Percentiles rank a stretch among this genome's conserved stretches.
Evolutionary conservation across 2,888 invertebrate species (phyloP).

Genomic region (Hypercompe scribonia): DNA sequence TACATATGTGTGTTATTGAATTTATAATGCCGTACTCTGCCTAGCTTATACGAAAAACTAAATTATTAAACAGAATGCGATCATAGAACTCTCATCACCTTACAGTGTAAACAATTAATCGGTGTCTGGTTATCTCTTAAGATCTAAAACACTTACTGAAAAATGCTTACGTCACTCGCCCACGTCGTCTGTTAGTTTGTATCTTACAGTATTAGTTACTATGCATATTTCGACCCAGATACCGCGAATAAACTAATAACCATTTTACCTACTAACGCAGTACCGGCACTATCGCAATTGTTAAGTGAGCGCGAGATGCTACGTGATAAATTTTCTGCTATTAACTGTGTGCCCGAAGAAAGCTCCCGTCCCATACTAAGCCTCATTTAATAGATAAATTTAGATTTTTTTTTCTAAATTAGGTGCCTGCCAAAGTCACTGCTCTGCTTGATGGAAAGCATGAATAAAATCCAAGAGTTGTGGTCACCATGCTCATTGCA

Average conservation of each 20-base stretch:
- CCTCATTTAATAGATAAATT: neutral
- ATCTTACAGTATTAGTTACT: conserved; percentile 9
- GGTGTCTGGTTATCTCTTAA: conserved; percentile 54
- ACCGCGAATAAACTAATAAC: neutral
- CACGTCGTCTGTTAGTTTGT: conserved; percentile 16
- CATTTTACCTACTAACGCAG: neutral
- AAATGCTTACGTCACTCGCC: conserved; percentile 47
- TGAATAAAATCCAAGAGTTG: no score
- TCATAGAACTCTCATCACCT: conserved; percentile 55
- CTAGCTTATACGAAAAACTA: neutral
- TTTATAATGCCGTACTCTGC: neutral
- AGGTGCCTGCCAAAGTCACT: no score
- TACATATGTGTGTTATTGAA: neutral
- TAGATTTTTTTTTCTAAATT: no score
- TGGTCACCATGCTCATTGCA: no score
- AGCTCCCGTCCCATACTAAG: neutral
- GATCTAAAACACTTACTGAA: conserved; percentile 50
- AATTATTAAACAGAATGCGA: conserved; percentile 25
- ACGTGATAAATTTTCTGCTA: neutral
- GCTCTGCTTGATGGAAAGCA: no score
- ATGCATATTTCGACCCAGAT: conserved; percentile 2
- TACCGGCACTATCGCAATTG: neutral
- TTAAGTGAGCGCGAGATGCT: neutral
- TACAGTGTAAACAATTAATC: conserved; percentile 54
- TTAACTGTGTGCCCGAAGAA: neutral